Base-by-base conservation (phyloP, 2,797 vertebrate species). In the Todus mexicanus region DNA sequence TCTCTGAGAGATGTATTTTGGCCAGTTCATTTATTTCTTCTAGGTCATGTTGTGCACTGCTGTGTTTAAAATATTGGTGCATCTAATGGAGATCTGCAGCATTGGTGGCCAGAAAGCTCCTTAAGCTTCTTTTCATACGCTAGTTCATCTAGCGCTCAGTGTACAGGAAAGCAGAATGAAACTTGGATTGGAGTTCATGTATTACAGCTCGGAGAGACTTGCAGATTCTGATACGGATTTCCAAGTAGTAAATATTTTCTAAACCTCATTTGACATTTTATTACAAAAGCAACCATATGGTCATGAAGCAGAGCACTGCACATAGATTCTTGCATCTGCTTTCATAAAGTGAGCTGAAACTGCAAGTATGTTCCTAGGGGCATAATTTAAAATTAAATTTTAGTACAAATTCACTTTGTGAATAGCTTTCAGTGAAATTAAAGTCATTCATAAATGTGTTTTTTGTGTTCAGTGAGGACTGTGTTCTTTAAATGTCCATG, bases 181-280 rank as follows among this genome's bases (percentile, higher is more conserved):
- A 27, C 43, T 45, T n/a, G 45, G 8, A 21, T 47, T 68, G 35
- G 38, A 77, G 14, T 75, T 65, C n/a, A 29, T 47, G 37, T 66
- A 0, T 79, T 68, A 56, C 35, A 90, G 33, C 27, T 71, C 59
- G 48, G 45, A 88, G 78, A 70, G 31, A 25, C 47, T 45, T 51
- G 40, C 19, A 65, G 29, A 37, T 86, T 91, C 69, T 76, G 71
- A 15, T 90, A 42, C 0, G 23, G 72, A 64, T 89, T 89, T 77
- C 64, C 40, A 83, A 93, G 83, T 38, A 82, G 50, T 85, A 77
- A 93, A 85, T 92, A 65, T 69, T 94, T 95, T 83, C 47, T 85
- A 45, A 80, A 80, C 15, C 35, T 56, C 50, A 50, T 76, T 57
- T 80, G 42, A 13, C 25, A 5, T 74, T 72, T 90, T 85, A 42